Base-by-base conservation (phyloP, 2,888 invertebrate species). In the Polydrusus pterygomalis region DNA sequence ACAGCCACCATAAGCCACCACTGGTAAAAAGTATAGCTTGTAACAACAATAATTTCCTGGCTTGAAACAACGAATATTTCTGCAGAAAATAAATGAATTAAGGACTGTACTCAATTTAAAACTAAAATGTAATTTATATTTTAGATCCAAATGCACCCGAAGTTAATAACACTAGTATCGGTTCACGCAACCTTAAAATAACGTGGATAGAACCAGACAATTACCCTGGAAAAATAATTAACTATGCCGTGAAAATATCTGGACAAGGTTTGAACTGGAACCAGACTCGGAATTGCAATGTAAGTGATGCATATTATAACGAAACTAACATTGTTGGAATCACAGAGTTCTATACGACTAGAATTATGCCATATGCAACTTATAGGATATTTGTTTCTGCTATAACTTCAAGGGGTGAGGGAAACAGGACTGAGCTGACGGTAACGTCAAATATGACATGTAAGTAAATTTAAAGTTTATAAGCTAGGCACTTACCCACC, bases 321-420 rank as follows among this genome's bases (percentile, higher is more conserved):
- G 18, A 8, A 38, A 54, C n/a, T 20, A 2, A 15, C 5, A 0
- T 0, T 34, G 15, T 15, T 7, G 1, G 7, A 25, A n/a, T n/a
- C 2, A 15, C 11, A 49, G 13, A 10, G 10, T 45, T 43, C n/a
- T 45, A 1, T 0, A 79, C 77, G 51, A 73, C 40, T 10, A 20
- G 70, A 43, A 71, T 65, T 1, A 34, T 38, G 38, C 77, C 83
- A 6, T 78, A 79, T 25, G 77, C 79, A 40, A 63, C 58, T 13
- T 83, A 82, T 30, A 58, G 47, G 17, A 45, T 80, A 7, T 15
- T 30, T 15, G 45, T 81, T 49, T 67, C 65, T 34, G 81, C 79
- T 13, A 45, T 20, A 8, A 80, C 81, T 10, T 38, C 74, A 9
- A 74, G n/a, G 43, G 81, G 81, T n/a, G 69, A 38, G 30, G 81